Percentiles rank a stretch among this genome's conserved stretches.
phyloP scores from a whole-genome alignment of 1,140 invertebrate species.

The Campodea augens region DNA sequence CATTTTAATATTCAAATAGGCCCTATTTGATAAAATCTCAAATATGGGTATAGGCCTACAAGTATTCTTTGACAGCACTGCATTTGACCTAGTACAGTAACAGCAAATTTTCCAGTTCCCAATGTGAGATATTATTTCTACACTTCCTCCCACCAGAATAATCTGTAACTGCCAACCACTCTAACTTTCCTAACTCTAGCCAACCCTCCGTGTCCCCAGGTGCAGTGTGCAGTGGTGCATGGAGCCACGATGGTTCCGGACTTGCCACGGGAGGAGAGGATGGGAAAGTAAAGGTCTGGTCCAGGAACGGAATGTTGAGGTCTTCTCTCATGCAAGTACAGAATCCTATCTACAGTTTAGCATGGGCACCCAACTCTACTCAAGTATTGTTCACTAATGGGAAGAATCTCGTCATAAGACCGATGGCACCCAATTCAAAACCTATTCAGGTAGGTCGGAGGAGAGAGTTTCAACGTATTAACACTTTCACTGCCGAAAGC shows the following conservation, averaged over 20 bases:
- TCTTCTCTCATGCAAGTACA: conserved; percentile 67
- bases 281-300: conserved; percentile 92
- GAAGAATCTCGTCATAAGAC: conserved; percentile 67
- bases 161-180: conserved; percentile 51
- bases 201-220: conserved; percentile 84
- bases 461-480: too few relatives aligned
- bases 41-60: too few relatives aligned
- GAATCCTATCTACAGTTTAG: conserved; percentile 54
- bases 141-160: too few relatives aligned
- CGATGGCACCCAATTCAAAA: conserved; percentile 73
- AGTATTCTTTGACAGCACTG: too few relatives aligned
- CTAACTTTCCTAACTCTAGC: conserved; percentile 67
- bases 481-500: too few relatives aligned
- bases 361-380: conserved; percentile 72
- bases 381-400: conserved; percentile 69
- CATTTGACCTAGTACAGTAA: too few relatives aligned
- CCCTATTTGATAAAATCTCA: too few relatives aligned
- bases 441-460: conserved; percentile 47
- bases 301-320: conserved; percentile 79
- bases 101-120: too few relatives aligned
- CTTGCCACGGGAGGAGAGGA: conserved; percentile 89
- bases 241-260: conserved; percentile 84
- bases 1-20: too few relatives aligned
- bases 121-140: too few relatives aligned
- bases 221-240: conserved; percentile 62